phyloP scores from a whole-genome alignment of 2,797 vertebrate genomes.

The Sylvia borin region DNA sequence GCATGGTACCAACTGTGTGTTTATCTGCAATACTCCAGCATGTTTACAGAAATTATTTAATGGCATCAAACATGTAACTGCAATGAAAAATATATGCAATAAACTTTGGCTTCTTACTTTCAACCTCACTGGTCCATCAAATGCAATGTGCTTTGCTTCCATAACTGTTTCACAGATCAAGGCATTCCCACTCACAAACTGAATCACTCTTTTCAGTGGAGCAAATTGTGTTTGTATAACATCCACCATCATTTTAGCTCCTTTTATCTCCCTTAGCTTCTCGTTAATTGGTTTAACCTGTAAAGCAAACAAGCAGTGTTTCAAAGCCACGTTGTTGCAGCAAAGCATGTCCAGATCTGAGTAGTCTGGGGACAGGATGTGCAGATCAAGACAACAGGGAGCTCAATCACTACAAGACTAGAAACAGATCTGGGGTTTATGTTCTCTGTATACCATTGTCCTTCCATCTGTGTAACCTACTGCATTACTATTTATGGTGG shows the following conservation, averaged over 20 bases:
- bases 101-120: conserved; percentile 79
- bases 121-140: conserved; percentile 80
- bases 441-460: background rate
- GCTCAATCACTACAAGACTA: background rate
- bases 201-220: conserved; percentile 86
- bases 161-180: conserved; percentile 90
- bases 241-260: conserved; percentile 90
- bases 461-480: background rate
- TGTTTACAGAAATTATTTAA: background rate
- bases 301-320: background rate
- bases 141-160: conserved; percentile 87
- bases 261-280: conserved; percentile 86
- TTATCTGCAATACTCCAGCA: background rate
- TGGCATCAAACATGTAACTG: background rate
- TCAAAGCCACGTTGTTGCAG: background rate
- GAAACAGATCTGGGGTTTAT: background rate
- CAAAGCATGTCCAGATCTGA: background rate
- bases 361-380: background rate
- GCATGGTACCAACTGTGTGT: background rate
- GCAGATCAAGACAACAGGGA: accelerated
- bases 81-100: background rate
- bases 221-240: conserved; percentile 83
- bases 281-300: conserved; percentile 90
- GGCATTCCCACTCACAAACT: conserved; percentile 91
- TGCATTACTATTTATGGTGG: background rate